Base-by-base conservation (phyloP, 2,797 vertebrate genomes). In the Chromis chromis region DNA sequence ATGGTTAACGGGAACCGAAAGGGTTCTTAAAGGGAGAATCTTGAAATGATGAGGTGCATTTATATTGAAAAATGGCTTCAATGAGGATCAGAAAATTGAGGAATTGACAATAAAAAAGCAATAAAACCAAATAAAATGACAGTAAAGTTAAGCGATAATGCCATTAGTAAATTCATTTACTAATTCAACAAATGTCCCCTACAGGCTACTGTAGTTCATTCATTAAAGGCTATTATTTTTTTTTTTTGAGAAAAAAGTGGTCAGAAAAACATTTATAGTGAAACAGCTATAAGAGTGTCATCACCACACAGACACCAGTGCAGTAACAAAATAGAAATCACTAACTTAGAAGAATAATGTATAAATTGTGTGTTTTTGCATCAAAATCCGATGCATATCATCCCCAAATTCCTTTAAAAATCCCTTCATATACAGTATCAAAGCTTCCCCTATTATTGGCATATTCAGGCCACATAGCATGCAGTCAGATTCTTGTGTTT, bases 401-500 rank as follows among this genome's bases (percentile, higher is more conserved):
- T 17, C 1, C 21, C 52, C 2, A 27, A 44, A 21, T 3, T 28
- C 16, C 21, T 44, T 33, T 16, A 22, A 70, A 70, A 48, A 31
- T 39, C 24, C 39, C 55, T 62, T 60, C 9, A 28, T 1, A 44
- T 17, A 16, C 14, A 44, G 59, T 9, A 55, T 48, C 58, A 67
- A 17, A 46, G 49, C 27, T 2, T 10, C 24, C 56, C n/a, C 33
- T 48, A 11, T 65, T 44, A 65, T 44, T 54, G 27, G 1, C 53
- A 21, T 31, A 19, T 63, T 57, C 50, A 67, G 33, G 60, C 3
- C 16, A 9, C 39, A 42, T 7, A 57, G n/a, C 63, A 83, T 57
- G 16, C 74, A 81, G 68, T 48, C 82, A 80, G 25, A 81, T 54
- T 66, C 70, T 71, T 76, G 53, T 82, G 74, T 79, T 86, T 74